phyloP scores from a whole-genome alignment of 2,888 invertebrate species.

The Acleris cristana region DNA sequence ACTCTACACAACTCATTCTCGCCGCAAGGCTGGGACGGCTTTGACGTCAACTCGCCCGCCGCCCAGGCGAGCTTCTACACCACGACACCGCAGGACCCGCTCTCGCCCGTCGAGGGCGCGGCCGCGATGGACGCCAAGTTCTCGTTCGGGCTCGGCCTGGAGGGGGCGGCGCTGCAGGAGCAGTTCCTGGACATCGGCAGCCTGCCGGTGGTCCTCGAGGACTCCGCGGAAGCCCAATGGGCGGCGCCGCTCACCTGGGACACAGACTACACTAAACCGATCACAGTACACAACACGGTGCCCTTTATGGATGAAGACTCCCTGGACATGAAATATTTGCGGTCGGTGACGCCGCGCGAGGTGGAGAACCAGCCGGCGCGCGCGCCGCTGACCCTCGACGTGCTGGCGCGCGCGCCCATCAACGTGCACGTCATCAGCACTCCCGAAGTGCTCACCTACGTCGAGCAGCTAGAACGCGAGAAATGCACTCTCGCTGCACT shows the following conservation, averaged over 20 bases:
- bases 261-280: constrained; percentile 56
- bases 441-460: constrained; percentile 73
- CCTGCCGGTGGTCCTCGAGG: constrained; percentile 71
- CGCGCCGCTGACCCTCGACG: constrained; percentile 61
- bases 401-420: constrained; percentile 58
- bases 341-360: constrained; percentile 67
- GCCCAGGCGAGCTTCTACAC: constrained; percentile 64
- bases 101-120: constrained; percentile 62
- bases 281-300: constrained; percentile 60
- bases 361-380: constrained; percentile 57
- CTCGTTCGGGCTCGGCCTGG: constrained; percentile 49
- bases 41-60: constrained; percentile 68
- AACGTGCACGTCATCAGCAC: constrained; percentile 68
- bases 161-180: constrained; percentile 54
- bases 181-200: constrained; percentile 68
- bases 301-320: constrained; percentile 76
- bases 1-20: constrained; percentile 75
- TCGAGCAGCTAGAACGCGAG: constrained; percentile 76
- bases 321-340: constrained; percentile 63
- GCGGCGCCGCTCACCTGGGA: constrained; percentile 53
- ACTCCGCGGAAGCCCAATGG: constrained; percentile 54
- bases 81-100: constrained; percentile 57
- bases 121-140: constrained; percentile 55
- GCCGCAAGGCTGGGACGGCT: constrained; percentile 72
- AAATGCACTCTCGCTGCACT: constrained; percentile 54